phyloP scores from a whole-genome alignment of 1,140 invertebrate species.

The Philotrypesis tridentata region DNA sequence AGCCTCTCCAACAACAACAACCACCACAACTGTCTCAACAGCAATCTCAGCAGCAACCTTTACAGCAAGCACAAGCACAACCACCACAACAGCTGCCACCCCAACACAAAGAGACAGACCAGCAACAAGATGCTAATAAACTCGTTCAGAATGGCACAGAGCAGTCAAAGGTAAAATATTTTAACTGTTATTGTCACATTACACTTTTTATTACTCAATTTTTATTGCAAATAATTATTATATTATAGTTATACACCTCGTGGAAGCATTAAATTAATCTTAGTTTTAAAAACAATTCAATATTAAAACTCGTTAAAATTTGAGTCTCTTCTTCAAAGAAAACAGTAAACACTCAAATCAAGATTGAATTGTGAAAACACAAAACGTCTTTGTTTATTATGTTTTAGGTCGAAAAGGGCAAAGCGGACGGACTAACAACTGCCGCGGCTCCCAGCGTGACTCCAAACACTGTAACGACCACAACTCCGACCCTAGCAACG shows the following conservation, averaged over 20 bases:
- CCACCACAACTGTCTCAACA: conserved; percentile 4
- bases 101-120: conserved; percentile 27
- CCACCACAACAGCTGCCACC: not conserved
- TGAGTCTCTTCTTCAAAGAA: no score
- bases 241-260: no score
- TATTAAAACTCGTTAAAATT: no score
- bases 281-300: no score
- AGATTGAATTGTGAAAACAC: not conserved
- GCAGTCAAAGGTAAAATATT: conserved; percentile 22
- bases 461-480: not conserved
- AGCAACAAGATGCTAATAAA: conserved; percentile 33
- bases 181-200: no score
- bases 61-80: conserved; percentile 21
- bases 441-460: not conserved
- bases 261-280: no score
- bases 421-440: conserved; percentile 6
- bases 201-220: no score
- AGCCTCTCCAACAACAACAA: conserved; percentile 1
- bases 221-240: no score
- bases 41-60: conserved; percentile 29
- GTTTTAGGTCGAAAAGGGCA: conserved; percentile 34
- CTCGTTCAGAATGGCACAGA: conserved; percentile 48
- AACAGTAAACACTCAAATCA: not conserved
- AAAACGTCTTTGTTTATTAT: not conserved
- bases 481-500: not conserved